Evolutionary conservation across 2,888 invertebrate genomes (phyloP).

Genomic region (Drosophila barbarae): DNA sequence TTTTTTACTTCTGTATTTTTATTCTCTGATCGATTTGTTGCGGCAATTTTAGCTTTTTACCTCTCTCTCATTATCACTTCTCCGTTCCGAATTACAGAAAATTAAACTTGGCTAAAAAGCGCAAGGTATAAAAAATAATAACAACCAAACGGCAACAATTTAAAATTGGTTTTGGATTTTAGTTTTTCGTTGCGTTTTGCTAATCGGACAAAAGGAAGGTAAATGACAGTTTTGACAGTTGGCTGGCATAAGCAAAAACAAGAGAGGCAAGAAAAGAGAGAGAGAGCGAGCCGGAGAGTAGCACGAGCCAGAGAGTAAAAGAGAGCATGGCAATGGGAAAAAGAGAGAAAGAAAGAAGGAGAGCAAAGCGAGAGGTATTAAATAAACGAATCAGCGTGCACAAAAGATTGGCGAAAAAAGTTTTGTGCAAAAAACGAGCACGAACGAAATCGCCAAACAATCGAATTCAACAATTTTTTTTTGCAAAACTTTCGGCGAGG

Average conservation of each 20-base stretch:
- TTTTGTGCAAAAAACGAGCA: conserved; percentile 52
- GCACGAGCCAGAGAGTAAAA: conserved; percentile 37
- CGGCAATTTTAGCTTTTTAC: conserved; percentile 13
- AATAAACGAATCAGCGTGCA: conserved; percentile 69
- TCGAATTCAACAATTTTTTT: conserved; percentile 35
- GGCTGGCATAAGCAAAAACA: conserved; percentile 36
- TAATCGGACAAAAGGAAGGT: conserved; percentile 72
- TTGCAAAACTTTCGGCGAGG: conserved; percentile 43
- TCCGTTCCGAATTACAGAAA: conserved; percentile 18
- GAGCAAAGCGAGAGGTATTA: conserved; percentile 46
- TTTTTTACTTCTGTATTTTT: not conserved
- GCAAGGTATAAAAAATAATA: conserved; percentile 25
- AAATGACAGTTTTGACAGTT: conserved; percentile 57
- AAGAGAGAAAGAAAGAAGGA: conserved; percentile 3
- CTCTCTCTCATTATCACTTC: conserved; percentile 3
- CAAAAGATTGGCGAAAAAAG: conserved; percentile 63
- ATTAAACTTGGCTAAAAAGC: not conserved
- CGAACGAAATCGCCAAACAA: conserved; percentile 38
- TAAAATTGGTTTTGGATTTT: conserved; percentile 46
- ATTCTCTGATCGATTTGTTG: conserved; percentile 67
- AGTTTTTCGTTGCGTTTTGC: conserved; percentile 55
- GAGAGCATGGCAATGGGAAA: conserved; percentile 22
- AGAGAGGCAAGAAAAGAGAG: conserved; percentile 19
- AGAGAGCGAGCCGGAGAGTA: conserved; percentile 18
- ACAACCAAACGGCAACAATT: conserved; percentile 42